Evolutionary conservation across 2,888 invertebrate species (phyloP), one percentile per base, ranked within the genome.

Genomic region (Crematogaster levior): DNA sequence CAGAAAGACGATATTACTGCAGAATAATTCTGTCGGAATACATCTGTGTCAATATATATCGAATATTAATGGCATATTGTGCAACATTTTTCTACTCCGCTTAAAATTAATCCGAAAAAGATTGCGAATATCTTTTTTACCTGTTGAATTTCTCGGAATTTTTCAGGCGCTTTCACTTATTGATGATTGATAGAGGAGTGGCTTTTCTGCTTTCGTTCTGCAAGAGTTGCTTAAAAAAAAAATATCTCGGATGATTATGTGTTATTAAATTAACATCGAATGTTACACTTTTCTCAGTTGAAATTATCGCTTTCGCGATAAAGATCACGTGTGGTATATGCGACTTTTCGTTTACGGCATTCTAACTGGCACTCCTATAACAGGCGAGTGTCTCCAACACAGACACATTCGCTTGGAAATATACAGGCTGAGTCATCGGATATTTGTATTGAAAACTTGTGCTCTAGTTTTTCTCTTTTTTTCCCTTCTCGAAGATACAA

Each of bases 261-360:
- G 43, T 27, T 27, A 65, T 65, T 63, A 63, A 43, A 63, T 63
- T 65, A 65, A 65, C 34, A 9, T 68, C 21, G 34, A 68, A 34
- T 24, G 24, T 34, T 68, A 68, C 34, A 34, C 34, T 68, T 51
- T 68, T 34, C 34, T 24, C 51, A 4, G 34, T 10, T 0, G 3
- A 34, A 63, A 51, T 51, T 34, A 51, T 68, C 34, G 30, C 21
- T 51, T 18, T 51, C 51, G 51, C 66, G 48, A 65, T 68, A 48
- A 51, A 18, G 21, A 15, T 66, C 30, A n/a, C 24, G 24, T 58
- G 10, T 9, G 3, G 37, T 61, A 24, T 15, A 9, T 18, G 43
- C 43, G 24, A 40, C 27, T 65, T 43, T 43, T 15, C 18, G 18
- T 43, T 65, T 27, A 18, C 24, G 15, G 63, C 12, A 4, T 18